These are phyloP conservation scores for Gymnoscopelus braueri DNA, from an alignment of 2,797 vertebrate species.

Conservation along the genomic window DNA sequence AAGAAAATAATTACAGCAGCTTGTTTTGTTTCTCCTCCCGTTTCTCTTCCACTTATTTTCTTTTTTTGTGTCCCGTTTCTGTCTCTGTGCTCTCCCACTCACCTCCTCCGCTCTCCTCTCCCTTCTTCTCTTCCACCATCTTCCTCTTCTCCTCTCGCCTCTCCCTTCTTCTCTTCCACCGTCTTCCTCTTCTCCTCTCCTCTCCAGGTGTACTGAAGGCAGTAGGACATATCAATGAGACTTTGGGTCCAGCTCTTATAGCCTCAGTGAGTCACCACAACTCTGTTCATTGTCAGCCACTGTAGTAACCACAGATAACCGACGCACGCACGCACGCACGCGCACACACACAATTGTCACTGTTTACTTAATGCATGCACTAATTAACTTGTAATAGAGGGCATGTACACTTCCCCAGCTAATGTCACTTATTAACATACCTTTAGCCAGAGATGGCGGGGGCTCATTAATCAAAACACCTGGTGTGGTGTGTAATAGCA, in stretches of 20 bases:
- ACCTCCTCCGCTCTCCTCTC: background rate
- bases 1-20: too few relatives aligned
- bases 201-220: constrained; percentile 89
- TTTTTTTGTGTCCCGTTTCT: background rate
- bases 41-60: background rate
- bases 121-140: background rate
- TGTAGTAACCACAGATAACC: constrained; percentile 14
- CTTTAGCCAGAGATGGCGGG: too few relatives aligned
- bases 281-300: background rate
- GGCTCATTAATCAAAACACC: too few relatives aligned
- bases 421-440: too few relatives aligned
- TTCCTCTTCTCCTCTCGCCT: background rate
- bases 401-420: too few relatives aligned
- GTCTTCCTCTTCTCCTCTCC: too few relatives aligned
- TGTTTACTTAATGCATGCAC: too few relatives aligned
- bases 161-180: too few relatives aligned
- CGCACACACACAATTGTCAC: too few relatives aligned
- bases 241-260: constrained; percentile 88
- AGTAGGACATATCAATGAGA: constrained; percentile 92
- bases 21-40: background rate
- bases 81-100: background rate
- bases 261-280: constrained; percentile 84
- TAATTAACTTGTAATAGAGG: too few relatives aligned
- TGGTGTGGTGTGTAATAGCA: too few relatives aligned
- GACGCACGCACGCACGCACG: background rate